Percentiles rank a stretch among this genome's conserved stretches.
Evolutionary conservation across 2,113 vertebrate species (phyloP).

Genomic region (Oceanites oceanicus): DNA sequence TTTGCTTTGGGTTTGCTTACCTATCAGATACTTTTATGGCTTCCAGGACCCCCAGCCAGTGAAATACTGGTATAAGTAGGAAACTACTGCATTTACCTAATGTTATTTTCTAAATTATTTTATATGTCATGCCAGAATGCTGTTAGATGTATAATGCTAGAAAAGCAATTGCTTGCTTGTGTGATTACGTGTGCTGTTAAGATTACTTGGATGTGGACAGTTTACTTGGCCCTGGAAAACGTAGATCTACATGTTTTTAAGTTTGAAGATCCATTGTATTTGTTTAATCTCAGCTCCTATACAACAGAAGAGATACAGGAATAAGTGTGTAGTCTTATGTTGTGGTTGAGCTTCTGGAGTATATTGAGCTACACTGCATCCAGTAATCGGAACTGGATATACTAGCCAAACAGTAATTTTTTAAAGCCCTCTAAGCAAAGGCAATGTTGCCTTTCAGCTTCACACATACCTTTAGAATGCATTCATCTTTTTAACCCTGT

Average conservation of each 20-base stretch:
- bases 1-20: neutral
- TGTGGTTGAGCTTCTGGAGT: neutral
- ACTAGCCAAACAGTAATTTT: neutral
- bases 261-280: neutral
- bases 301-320: neutral
- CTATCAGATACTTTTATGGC: neutral
- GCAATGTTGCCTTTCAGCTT: neutral
- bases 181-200: neutral
- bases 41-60: neutral
- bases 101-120: neutral
- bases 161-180: neutral
- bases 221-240: neutral
- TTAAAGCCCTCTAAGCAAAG: neutral
- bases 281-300: neutral
- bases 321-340: neutral
- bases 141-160: neutral
- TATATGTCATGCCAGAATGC: neutral
- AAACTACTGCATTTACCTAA: neutral
- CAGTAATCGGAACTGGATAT: neutral
- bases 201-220: neutral
- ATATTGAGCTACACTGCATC: neutral
- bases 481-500: neutral
- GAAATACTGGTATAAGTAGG: neutral
- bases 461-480: neutral
- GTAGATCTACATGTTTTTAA: rapidly evolving